phyloP scores from a whole-genome alignment of 2,888 invertebrate species.

The Lasioglossum figueresi region DNA sequence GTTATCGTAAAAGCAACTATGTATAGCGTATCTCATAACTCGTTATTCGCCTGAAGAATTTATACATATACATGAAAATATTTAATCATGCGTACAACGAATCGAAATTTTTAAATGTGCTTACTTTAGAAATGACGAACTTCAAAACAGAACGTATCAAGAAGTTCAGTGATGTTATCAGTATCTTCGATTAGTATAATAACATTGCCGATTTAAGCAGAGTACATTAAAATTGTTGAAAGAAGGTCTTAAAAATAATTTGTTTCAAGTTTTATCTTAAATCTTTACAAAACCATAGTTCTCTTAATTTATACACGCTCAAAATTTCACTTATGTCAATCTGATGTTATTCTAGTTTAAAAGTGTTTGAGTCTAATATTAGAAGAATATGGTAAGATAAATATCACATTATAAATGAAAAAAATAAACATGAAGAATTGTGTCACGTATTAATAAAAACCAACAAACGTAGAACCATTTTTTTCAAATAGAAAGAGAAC shows the following conservation, averaged over 20 bases:
- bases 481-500: no score
- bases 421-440: no score
- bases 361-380: neutral
- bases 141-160: neutral
- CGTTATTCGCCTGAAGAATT: neutral
- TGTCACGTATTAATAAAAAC: no score
- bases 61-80: neutral
- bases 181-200: neutral
- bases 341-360: no score
- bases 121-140: neutral
- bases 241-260: neutral
- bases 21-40: slow-evolving; percentile 18
- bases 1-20: slow-evolving; percentile 23
- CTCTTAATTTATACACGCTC: no score
- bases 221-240: neutral
- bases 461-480: no score
- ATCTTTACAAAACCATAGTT: neutral
- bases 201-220: neutral
- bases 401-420: no score
- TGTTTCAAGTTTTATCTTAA: neutral
- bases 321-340: no score
- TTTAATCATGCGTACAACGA: slow-evolving; percentile 13
- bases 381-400: no score
- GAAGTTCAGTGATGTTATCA: neutral
- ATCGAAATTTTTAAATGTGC: neutral